Evolutionary conservation across 1,140 invertebrate species (phyloP), one percentile per base, ranked within the genome.

Genomic region (Tetragonula clypearis): DNA sequence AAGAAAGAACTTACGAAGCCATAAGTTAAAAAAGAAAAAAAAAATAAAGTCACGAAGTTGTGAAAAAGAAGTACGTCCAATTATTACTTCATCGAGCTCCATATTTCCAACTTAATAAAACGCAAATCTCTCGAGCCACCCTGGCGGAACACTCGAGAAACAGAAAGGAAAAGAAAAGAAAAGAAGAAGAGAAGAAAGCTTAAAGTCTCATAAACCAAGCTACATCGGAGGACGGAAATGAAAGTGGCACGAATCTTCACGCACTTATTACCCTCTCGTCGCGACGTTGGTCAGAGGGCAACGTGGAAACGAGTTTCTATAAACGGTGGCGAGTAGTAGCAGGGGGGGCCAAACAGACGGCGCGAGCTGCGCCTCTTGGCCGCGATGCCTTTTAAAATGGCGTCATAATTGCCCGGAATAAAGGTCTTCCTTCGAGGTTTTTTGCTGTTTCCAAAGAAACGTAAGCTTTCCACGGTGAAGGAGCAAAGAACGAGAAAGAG

Each of bases 391-490:
- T 30, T 92, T 86, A 90, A 88, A 92, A 89, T 49, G 82, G 85
- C 74, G 85, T 85, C 85, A 88, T 92, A 92, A 92, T 92, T 91
- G 90, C 84, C 79, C 77, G 85, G 87, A 87, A 88, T 90, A 87
- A 92, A 89, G 86, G 78, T 87, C 69, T 78, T 77, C 65, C 60
- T 80, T 53, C 17, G 19, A 53, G 58, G 26, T 65, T 56, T 56
- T 74, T 60, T 58, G 53, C 88, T 87, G 87, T 91, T 85, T 72
- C 49, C 86, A 62, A 85, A 81, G 87, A 81, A 78, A 82, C 60
- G 66, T 72, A 75, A 88, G 62, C 79, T 88, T 62, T 71, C 66
- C 71, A 35, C 76, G 55, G 56, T 41, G 71, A 66, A 62, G 30
- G 30, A 58, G 41, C 74, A 66, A 82, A 62, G 19, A 30, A 71